A percentile compares a stretch with the other conserved stretches of the same genome.
Evolutionary conservation across 2,113 vertebrate species (phyloP).

Genomic region (Typhlomys cinereus): DNA sequence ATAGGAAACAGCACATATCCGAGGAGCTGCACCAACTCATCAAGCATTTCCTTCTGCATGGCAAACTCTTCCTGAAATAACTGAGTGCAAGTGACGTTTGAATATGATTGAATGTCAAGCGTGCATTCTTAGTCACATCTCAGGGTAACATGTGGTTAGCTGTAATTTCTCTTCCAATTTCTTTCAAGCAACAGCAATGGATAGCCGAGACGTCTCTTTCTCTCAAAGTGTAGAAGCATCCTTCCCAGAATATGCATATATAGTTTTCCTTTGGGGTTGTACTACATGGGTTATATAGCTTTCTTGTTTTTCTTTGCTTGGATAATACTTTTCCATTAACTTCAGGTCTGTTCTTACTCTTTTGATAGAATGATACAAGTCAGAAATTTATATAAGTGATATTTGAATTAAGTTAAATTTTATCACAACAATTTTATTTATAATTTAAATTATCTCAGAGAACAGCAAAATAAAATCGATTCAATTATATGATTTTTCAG

Average conservation of each 20-base stretch:
- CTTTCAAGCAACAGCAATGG: background rate
- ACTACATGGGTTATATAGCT: background rate
- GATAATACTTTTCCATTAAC: background rate
- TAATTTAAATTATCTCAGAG: background rate
- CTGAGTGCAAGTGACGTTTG: conserved; percentile 7
- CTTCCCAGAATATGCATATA: background rate
- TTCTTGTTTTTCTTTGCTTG: background rate
- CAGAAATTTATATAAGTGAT: background rate
- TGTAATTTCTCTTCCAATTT: conserved; percentile 34
- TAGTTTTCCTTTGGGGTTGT: conserved; percentile 10
- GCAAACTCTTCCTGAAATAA: conserved; percentile 46
- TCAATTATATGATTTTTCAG: background rate
- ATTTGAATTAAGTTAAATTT: conserved; percentile 1
- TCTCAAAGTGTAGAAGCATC: background rate
- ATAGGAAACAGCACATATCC: background rate
- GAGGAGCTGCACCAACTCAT: background rate
- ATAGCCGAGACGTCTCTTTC: background rate
- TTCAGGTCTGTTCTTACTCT: background rate
- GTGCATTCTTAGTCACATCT: conserved; percentile 29
- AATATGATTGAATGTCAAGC: conserved; percentile 21
- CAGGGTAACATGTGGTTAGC: conserved; percentile 21
- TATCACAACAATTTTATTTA: no score
- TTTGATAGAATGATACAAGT: background rate
- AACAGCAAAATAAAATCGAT: background rate
- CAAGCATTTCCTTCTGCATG: background rate